Conservation (phyloP, 2,113 vertebrate species). For the Vidua chalybeata region DNA sequence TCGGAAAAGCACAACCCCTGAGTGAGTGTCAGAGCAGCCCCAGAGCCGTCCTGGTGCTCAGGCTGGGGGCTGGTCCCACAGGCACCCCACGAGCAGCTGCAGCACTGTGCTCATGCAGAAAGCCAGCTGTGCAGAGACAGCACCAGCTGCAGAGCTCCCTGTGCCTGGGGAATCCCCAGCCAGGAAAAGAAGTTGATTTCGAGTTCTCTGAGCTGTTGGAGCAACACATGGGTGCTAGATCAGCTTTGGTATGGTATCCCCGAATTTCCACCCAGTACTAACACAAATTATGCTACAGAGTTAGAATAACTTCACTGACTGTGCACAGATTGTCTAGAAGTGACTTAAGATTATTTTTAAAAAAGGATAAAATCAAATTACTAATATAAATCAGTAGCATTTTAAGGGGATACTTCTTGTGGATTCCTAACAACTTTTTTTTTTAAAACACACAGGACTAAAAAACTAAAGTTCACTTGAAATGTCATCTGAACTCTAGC, state of each 20-base stretch:
- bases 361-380: background rate
- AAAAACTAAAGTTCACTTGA: background rate
- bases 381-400: background rate
- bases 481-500: background rate
- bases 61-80: background rate
- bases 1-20: background rate
- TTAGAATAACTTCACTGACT: background rate
- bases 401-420: background rate
- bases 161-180: background rate
- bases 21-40: background rate
- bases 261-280: background rate
- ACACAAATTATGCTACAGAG: background rate
- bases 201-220: background rate
- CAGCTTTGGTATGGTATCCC: background rate
- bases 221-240: background rate
- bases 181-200: accelerated
- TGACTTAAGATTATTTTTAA: background rate
- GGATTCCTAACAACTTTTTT: background rate
- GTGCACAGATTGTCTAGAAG: background rate
- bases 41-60: background rate
- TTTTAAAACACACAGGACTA: background rate
- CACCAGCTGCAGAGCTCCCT: background rate
- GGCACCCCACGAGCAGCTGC: background rate
- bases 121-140: background rate
- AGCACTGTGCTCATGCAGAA: background rate